Evolutionary conservation across 2,113 vertebrate species (phyloP).

Genomic region (Tragelaphus buxtoni): DNA sequence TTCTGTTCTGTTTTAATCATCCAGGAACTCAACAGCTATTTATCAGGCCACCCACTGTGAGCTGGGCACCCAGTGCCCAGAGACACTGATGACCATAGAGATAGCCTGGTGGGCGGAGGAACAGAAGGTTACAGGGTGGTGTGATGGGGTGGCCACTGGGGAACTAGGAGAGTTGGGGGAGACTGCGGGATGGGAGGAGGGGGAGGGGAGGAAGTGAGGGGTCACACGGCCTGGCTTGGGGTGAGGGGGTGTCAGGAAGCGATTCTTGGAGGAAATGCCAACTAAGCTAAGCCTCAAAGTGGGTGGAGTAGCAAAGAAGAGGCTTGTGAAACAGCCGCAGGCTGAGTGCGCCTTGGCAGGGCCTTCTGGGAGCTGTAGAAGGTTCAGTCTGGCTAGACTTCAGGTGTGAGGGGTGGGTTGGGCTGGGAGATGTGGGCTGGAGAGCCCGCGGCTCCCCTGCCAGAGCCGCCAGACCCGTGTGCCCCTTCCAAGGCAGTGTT

Average conservation of each 20-base stretch:
- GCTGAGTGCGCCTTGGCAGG: not conserved
- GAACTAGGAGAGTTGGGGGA: not conserved
- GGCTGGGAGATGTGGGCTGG: not conserved
- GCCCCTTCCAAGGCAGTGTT: not conserved
- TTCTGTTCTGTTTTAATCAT: not conserved
- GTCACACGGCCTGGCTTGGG: not conserved
- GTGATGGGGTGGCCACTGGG: not conserved
- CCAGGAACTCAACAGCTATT: not conserved
- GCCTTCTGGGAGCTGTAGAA: not conserved
- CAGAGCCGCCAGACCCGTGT: fast-evolving
- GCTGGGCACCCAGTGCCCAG: not conserved
- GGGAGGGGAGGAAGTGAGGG: not conserved
- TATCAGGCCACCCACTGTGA: not conserved
- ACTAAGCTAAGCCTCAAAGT: not conserved
- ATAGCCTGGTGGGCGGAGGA: not conserved
- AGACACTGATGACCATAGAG: not conserved
- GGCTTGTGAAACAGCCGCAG: not conserved
- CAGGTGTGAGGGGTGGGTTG: not conserved
- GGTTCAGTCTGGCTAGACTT: not conserved
- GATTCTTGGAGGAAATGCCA: not conserved
- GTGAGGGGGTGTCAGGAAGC: not conserved
- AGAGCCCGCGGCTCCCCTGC: not conserved
- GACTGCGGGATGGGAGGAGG: not conserved
- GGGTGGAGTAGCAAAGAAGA: not conserved
- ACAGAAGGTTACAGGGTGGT: not conserved